A percentile compares a stretch with the other conserved stretches of the same genome.
These are phyloP conservation scores for Aptenodytes patagonicus DNA, from an alignment of 2,113 vertebrate species.

Conservation along the genomic window DNA sequence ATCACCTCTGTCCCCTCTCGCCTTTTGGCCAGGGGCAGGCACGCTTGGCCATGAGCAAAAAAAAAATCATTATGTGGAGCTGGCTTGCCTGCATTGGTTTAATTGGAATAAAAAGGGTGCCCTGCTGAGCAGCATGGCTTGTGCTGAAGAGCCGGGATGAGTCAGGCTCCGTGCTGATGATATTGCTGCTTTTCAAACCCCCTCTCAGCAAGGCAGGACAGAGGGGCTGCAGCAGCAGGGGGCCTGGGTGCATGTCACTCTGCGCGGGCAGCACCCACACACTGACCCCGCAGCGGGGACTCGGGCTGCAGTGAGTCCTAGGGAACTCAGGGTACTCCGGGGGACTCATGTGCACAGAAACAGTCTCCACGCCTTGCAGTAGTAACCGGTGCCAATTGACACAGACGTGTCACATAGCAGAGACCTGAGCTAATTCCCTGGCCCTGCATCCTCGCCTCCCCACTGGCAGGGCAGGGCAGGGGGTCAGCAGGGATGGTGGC, in stretches of 20 bases:
- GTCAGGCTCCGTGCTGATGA: slow-evolving; percentile 22
- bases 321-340: not conserved
- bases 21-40: not conserved
- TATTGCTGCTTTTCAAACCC: slow-evolving; percentile 7
- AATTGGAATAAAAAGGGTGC: slow-evolving; percentile 34
- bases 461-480: not conserved
- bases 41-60: not conserved
- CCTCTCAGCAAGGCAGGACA: not conserved
- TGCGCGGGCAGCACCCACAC: not conserved
- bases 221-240: not conserved
- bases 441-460: not conserved
- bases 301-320: not conserved
- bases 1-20: not conserved
- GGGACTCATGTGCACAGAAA: not conserved
- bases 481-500: not conserved
- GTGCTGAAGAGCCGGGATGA: slow-evolving; percentile 30
- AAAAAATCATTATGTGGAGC: not conserved
- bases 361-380: not conserved
- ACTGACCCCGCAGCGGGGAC: fast-evolving
- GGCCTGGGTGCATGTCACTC: not conserved
- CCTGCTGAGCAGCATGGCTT: slow-evolving; percentile 7
- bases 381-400: not conserved
- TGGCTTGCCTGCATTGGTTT: not conserved
- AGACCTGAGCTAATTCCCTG: not conserved
- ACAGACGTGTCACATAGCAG: not conserved